phyloP scores from a whole-genome alignment of 2,888 invertebrate species.

The Scaptomyza flava region DNA sequence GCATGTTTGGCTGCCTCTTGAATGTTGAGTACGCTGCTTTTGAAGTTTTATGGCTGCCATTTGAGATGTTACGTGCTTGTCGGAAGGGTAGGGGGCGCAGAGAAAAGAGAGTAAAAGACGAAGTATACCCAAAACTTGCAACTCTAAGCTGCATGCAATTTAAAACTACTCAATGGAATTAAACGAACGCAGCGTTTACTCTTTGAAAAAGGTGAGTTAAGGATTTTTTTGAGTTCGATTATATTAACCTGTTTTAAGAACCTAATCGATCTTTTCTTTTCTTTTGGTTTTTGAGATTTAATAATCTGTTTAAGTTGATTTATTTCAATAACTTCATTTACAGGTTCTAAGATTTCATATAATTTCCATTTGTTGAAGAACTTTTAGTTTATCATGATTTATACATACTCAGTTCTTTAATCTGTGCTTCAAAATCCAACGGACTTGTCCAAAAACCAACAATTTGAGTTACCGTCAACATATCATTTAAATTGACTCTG shows the following conservation, averaged over 20 bases:
- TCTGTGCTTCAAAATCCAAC: too few relatives aligned
- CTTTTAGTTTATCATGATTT: too few relatives aligned
- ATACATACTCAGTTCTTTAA: too few relatives aligned
- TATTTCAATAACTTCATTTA: too few relatives aligned
- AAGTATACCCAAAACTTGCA: background rate
- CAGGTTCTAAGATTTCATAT: too few relatives aligned
- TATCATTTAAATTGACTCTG: background rate
- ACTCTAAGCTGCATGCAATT: background rate
- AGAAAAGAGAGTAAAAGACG: background rate
- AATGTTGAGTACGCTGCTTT: slow-evolving; percentile 56
- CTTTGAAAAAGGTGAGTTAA: background rate
- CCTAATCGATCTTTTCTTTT: too few relatives aligned
- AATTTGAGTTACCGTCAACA: background rate
- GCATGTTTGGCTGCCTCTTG: slow-evolving; percentile 59
- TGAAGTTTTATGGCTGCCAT: slow-evolving; percentile 73
- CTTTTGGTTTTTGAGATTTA: too few relatives aligned
- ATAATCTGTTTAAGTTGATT: too few relatives aligned
- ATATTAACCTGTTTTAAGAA: too few relatives aligned
- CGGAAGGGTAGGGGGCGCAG: background rate
- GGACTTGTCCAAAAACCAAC: too few relatives aligned
- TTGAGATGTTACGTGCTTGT: slow-evolving; percentile 38
- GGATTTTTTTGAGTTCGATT: too few relatives aligned
- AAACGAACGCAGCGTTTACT: background rate
- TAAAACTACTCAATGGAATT: background rate
- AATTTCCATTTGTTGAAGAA: too few relatives aligned